These are phyloP conservation scores for Drosophila colorata DNA, from an alignment of 2,888 invertebrate genomes.

Conservation along the genomic window DNA sequence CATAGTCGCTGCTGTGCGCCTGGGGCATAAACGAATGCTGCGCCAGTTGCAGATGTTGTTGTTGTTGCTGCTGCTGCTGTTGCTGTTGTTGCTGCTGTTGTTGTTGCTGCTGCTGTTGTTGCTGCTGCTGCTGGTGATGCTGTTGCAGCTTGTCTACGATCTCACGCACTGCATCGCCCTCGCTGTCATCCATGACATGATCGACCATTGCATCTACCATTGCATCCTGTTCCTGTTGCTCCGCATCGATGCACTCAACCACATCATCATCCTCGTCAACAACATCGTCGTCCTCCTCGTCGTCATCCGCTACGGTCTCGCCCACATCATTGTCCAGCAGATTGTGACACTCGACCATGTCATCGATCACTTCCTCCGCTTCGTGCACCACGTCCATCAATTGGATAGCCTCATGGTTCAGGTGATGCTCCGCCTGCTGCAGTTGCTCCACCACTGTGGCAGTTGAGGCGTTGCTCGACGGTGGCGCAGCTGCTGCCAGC, in stretches of 20 bases:
- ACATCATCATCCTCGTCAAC: constrained; percentile 66
- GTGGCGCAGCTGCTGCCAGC: constrained; percentile 37
- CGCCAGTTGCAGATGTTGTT: constrained; percentile 63
- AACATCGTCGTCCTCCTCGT: constrained; percentile 54
- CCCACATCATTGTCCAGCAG: constrained; percentile 47
- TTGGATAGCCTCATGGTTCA: constrained; percentile 64
- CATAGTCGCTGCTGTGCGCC: constrained; percentile 59
- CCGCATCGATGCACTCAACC: constrained; percentile 68
- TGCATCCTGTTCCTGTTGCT: constrained; percentile 60
- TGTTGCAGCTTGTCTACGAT: constrained; percentile 81
- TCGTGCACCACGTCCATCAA: constrained; percentile 67
- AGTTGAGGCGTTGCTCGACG: constrained; percentile 17
- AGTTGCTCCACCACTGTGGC: constrained; percentile 43
- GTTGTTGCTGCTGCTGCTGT: constrained; percentile 57
- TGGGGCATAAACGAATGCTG: constrained; percentile 70
- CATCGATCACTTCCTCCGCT: constrained; percentile 60
- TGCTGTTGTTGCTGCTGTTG: constrained; percentile 57
- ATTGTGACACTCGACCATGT: constrained; percentile 64
- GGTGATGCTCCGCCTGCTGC: constrained; percentile 50
- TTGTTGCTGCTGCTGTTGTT: constrained; percentile 63
- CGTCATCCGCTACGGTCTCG: constrained; percentile 55
- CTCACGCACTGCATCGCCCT: constrained; percentile 77
- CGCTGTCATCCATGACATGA: constrained; percentile 58
- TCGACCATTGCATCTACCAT: constrained; percentile 58
- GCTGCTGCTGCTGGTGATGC: constrained; percentile 77